Evolutionary conservation across 2,113 vertebrate genomes (phyloP).

Genomic region (Lophochroa leadbeateri): DNA sequence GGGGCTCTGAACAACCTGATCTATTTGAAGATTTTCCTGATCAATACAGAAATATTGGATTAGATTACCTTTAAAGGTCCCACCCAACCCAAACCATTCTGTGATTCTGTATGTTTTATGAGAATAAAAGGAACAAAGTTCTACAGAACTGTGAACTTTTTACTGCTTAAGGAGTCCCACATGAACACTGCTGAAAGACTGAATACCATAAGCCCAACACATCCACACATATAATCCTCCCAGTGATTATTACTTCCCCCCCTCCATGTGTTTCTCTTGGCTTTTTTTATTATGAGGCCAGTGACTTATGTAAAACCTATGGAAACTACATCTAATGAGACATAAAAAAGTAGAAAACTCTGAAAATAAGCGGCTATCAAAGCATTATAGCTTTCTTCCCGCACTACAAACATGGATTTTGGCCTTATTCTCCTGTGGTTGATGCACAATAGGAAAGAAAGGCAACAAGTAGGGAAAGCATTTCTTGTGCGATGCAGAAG

Average conservation of each 20-base stretch:
- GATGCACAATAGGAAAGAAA: background rate
- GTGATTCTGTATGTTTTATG: background rate
- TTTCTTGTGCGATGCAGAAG: background rate
- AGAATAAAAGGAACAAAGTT: conserved; percentile 22
- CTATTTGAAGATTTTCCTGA: background rate
- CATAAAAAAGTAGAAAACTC: background rate
- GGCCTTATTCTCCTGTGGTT: background rate
- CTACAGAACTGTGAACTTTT: background rate
- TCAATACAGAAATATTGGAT: background rate
- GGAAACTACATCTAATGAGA: background rate
- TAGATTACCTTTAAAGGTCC: background rate
- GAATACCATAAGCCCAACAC: background rate
- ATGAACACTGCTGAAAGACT: background rate
- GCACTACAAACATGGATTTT: background rate
- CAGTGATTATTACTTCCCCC: background rate
- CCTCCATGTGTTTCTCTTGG: background rate
- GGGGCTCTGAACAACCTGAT: background rate
- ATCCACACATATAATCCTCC: background rate
- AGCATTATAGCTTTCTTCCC: background rate
- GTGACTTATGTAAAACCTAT: background rate
- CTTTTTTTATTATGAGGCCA: background rate
- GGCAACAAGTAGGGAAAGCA: background rate
- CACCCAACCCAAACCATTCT: background rate
- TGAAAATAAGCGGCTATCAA: background rate
- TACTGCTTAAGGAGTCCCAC: conserved; percentile 1